Evolutionary conservation across 1,140 invertebrate genomes (phyloP), one percentile per base, ranked within the genome.

Genomic region (Ostrea denselamellosa): DNA sequence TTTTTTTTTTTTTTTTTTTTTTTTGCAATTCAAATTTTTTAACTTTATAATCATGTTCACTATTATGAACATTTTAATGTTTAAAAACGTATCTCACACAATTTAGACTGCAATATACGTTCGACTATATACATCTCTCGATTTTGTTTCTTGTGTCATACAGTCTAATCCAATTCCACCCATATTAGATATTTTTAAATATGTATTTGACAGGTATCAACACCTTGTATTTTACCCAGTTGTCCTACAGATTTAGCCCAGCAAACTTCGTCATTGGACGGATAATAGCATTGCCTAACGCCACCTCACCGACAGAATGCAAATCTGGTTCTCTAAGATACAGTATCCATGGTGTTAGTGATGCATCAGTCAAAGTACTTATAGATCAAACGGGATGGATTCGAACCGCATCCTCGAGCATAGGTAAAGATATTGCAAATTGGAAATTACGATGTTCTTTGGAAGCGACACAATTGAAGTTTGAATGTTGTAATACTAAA

Each of bases 341-440:
- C 68, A 25, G 68, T 3, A 28, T 77, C 9, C 25, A 34, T 9
- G 25, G 25, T 12, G 68, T 77, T 8, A 77, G 68, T 77, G 25
- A 77, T 10, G 68, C 12, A 25, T 25, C 68, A 28, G 28, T 28
- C 68, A 10, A 2, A 34, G 22, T 77, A 77, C 68, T 14, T 28
- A 34, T 77, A 25, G 68, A 77, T 34, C 22, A 77, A 22, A 77
- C 9, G 25, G 68, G 68, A 12, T 77, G 68, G 68, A 77, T 77
- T 28, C 68, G 25, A 77, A 34, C 22, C 28, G 12, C 8, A 25
- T 77, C 25, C 22, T 12, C 68, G 9, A 28, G 14, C 28, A 77
- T 2, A 77, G 68, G 68, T 77, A 34, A 5, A 19, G 0, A 62
- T 5, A 19, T n/a, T 62, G n/a, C 2, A 14, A n/a, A 62, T 19